phyloP scores from a whole-genome alignment of 2,113 vertebrate genomes.

The Apus apus region DNA sequence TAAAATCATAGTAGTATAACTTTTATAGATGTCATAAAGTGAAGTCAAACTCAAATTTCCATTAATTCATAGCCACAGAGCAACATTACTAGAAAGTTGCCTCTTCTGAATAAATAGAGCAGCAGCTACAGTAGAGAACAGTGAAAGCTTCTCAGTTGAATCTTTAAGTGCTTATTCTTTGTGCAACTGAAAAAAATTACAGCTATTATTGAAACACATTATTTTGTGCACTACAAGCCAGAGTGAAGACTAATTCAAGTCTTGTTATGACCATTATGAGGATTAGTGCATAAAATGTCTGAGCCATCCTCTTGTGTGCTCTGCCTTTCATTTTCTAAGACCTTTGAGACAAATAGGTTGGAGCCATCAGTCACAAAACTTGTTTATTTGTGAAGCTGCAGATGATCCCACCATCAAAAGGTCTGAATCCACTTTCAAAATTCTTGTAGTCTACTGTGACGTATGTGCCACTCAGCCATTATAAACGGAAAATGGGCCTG shows the following conservation, averaged over 20 bases:
- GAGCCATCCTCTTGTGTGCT: neutral
- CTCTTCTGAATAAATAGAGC: neutral
- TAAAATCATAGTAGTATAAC: neutral
- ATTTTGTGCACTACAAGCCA: neutral
- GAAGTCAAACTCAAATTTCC: slow-evolving; percentile 29
- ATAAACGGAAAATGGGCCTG: neutral
- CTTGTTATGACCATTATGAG: neutral
- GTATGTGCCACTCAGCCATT: neutral
- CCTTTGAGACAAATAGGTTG: neutral
- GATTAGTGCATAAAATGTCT: neutral
- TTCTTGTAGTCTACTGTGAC: neutral
- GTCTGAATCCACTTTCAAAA: neutral
- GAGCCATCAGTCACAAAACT: neutral
- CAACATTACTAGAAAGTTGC: slow-evolving; percentile 12
- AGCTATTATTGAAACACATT: neutral
- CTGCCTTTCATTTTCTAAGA: neutral
- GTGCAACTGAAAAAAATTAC: neutral
- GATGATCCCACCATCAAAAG: neutral
- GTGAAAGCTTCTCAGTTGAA: neutral
- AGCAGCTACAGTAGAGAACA: neutral
- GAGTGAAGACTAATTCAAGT: neutral
- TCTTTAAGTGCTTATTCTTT: neutral
- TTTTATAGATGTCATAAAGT: slow-evolving; percentile 12
- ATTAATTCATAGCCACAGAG: slow-evolving; percentile 23
- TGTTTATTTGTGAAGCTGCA: neutral